Evolutionary conservation across 2,797 vertebrate genomes (phyloP).

Genomic region (Babyrousa celebensis): DNA sequence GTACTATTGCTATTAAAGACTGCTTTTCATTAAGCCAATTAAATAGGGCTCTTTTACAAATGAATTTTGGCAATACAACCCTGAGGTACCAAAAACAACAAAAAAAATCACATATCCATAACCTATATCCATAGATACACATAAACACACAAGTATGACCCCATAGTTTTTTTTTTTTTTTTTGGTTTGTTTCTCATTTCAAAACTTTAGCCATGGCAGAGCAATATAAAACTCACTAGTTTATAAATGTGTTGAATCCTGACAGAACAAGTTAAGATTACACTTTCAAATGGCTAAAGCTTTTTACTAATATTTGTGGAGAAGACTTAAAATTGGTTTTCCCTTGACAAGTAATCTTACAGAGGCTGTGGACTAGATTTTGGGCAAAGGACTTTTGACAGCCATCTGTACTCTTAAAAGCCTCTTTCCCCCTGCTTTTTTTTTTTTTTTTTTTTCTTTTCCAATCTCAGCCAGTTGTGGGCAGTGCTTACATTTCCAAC

Average conservation of each 20-base stretch:
- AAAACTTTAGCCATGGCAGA: not conserved
- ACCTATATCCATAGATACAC: not conserved
- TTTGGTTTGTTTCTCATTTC: not conserved
- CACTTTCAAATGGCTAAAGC: not conserved
- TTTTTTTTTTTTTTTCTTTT: not conserved
- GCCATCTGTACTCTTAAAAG: not conserved
- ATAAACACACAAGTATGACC: not conserved
- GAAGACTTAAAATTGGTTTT: constrained; percentile 12
- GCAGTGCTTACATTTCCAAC: not conserved
- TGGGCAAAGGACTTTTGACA: not conserved
- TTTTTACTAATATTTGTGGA: not conserved
- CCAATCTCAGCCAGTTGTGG: not conserved
- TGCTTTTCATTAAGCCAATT: constrained; percentile 31
- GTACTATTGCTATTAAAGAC: not conserved
- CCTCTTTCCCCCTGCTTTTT: not conserved
- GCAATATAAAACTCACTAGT: not conserved
- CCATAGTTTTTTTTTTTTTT: not conserved
- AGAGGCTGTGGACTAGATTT: not conserved
- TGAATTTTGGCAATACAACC: constrained; percentile 36
- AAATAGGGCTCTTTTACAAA: constrained; percentile 8
- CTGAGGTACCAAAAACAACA: not conserved
- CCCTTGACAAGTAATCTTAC: not conserved
- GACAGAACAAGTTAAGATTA: not conserved
- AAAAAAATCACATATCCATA: not conserved
- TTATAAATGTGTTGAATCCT: not conserved